Base-by-base conservation (phyloP, 2,113 vertebrate species). In the Zosterops pallidus region DNA sequence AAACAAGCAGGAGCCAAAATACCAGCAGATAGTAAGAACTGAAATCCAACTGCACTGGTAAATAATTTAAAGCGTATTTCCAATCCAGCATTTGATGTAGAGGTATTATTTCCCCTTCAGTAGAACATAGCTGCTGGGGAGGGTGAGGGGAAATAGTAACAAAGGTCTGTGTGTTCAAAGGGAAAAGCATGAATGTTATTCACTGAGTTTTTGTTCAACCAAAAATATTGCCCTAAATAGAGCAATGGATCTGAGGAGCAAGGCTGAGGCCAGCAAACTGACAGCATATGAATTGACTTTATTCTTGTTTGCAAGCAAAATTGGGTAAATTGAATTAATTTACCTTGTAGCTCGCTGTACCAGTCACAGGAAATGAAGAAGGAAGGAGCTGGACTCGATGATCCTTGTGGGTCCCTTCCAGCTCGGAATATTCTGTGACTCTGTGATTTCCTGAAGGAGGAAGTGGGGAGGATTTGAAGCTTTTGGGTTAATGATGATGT, bases 11-110 rank as follows among this genome's bases (percentile, higher is more conserved):
- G 83, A 86, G 41, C 41, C 70, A 64, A 83, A 89, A 84, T 28
- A 77, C 75, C 72, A 79, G 63, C n/a, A 68, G 88, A 64, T 14
- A 94, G 69, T 31, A 44, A 95, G 83, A 77, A 53, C 15, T 83
- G 56, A 87, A 93, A 92, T 65, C 50, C 75, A 91, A 44, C 20
- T 81, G 87, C 44, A 33, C 21, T 11, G 49, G 57, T 94, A n/a
- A 89, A 95, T 95, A 75, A 93, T 95, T 94, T 71, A 95, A 70
- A 83, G 49, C 5, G 0, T 28, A 82, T 90, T 94, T 84, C 82
- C 88, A 74, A 62, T 57, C 70, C 63, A 56, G 49, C 88, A 49
- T 90, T 89, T 86, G 91, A 70, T 90, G 46, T 39, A 79, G 76
- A 74, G 84, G 10, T 49, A 84, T 89, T 94, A 96, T 84, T 95